Conservation (phyloP, 2,888 invertebrate species). For the Nebria salina region DNA sequence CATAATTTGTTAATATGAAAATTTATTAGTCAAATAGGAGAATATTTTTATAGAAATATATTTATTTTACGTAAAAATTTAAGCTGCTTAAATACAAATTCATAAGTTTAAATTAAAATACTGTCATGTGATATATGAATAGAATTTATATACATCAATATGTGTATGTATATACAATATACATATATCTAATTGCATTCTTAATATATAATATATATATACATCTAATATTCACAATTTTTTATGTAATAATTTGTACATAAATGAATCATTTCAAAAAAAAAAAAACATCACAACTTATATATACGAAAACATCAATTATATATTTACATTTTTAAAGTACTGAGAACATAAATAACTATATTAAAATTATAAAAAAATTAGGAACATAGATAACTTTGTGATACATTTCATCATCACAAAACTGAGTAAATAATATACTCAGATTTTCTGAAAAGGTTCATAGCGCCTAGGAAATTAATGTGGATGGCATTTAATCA, state of each 20-base stretch:
- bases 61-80: conserved; percentile 39
- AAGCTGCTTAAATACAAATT: conserved; percentile 24
- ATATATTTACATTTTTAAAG: background rate
- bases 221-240: background rate
- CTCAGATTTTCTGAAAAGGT: conserved; percentile 17
- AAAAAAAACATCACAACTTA: background rate
- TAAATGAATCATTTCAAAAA: background rate
- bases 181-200: background rate
- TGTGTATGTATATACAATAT: too few species aligned
- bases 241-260: background rate
- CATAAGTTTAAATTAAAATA: conserved; percentile 33
- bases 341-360: background rate
- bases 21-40: too few species aligned
- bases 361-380: background rate
- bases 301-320: background rate
- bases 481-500: conserved; percentile 21
- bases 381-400: conserved; percentile 10
- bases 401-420: conserved; percentile 9
- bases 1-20: too few species aligned
- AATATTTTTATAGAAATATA: conserved; percentile 31
- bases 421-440: background rate
- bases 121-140: conserved; percentile 23
- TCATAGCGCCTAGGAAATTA: background rate
- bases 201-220: background rate
- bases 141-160: background rate